A percentile compares a stretch with the other conserved stretches of the same genome.
Evolutionary conservation across 2,113 vertebrate genomes (phyloP).

Genomic region (Callipepla californica): DNA sequence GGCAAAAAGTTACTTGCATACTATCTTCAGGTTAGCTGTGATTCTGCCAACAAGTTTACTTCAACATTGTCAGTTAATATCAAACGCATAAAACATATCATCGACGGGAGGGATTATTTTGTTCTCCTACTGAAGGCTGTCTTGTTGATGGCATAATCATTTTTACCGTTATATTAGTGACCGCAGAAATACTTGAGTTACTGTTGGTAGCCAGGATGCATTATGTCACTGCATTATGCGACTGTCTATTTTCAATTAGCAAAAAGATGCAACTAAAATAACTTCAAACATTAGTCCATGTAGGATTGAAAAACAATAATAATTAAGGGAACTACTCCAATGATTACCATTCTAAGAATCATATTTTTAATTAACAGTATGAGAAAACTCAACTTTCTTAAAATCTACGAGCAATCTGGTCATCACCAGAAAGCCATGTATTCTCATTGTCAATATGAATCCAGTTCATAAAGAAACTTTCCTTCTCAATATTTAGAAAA

Average conservation of each 20-base stretch:
- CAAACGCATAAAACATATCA: fast-evolving
- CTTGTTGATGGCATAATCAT: background rate
- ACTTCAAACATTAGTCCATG: fast-evolving
- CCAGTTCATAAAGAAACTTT: background rate
- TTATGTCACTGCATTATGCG: fast-evolving
- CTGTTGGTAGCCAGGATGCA: fast-evolving
- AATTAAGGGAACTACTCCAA: background rate
- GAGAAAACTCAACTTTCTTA: background rate
- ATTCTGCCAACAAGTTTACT: background rate
- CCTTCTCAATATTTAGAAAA: background rate
- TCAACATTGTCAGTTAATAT: background rate
- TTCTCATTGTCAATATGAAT: background rate
- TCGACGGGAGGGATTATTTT: background rate
- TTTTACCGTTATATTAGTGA: background rate
- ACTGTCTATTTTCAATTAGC: background rate
- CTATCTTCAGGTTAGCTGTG: background rate
- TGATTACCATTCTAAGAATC: background rate
- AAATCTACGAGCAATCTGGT: background rate
- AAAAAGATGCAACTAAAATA: background rate
- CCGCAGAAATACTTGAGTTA: background rate
- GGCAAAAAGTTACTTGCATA: background rate
- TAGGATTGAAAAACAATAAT: background rate
- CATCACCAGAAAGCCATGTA: background rate
- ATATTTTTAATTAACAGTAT: background rate
- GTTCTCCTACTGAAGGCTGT: background rate